A percentile compares a stretch with the other conserved stretches of the same genome.
These are phyloP conservation scores for Hylaea fasciaria DNA, from an alignment of 2,888 invertebrate genomes.

Conservation along the genomic window DNA sequence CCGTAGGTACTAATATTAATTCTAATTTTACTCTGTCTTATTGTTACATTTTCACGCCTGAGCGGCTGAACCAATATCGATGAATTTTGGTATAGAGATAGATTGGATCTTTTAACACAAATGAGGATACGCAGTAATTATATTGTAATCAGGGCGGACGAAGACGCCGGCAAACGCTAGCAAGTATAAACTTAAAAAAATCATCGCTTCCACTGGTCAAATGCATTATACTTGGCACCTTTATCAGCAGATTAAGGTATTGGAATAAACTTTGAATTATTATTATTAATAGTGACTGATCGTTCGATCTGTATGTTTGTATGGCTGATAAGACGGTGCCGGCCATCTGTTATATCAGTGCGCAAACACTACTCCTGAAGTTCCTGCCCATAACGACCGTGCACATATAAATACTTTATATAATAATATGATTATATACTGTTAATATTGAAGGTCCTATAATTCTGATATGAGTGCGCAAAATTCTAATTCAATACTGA, in stretches of 20 bases:
- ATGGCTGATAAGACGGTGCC: slow-evolving; percentile 28
- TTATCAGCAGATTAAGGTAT: slow-evolving; percentile 58
- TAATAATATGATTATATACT: not conserved
- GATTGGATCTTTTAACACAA: too few species aligned
- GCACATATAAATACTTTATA: slow-evolving; percentile 28
- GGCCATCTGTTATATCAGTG: slow-evolving; percentile 39
- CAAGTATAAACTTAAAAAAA: too few species aligned
- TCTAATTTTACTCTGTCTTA: too few species aligned
- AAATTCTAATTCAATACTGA: too few species aligned
- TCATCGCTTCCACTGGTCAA: slow-evolving; percentile 11
- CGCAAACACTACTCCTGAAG: slow-evolving; percentile 46
- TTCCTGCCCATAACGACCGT: slow-evolving; percentile 21
- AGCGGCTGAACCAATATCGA: too few species aligned
- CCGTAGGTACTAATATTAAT: too few species aligned
- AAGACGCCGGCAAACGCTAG: not conserved
- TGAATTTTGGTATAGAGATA: too few species aligned
- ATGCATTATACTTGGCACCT: slow-evolving; percentile 42
- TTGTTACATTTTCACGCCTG: too few species aligned
- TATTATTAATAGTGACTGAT: slow-evolving; percentile 19
- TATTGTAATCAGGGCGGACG: too few species aligned
- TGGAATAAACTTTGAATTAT: slow-evolving; percentile 53
- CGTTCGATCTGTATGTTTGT: slow-evolving; percentile 18
- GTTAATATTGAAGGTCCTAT: not conserved
- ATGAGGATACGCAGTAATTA: not conserved
- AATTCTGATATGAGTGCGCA: too few species aligned